Base-by-base conservation (phyloP, 2,113 vertebrate species). In the Leiothrix lutea region DNA sequence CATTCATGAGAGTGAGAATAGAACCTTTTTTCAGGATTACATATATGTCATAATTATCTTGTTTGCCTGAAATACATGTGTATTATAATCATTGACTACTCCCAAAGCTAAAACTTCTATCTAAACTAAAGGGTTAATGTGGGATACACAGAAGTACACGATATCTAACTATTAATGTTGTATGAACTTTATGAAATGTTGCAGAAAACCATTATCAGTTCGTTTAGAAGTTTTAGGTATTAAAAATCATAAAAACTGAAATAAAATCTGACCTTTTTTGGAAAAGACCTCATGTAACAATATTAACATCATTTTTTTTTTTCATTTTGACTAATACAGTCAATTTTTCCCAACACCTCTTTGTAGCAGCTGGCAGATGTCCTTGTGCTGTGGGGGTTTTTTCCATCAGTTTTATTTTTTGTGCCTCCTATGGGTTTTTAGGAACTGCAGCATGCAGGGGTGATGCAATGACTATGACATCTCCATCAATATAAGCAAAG, bases 221-320 rank as follows among this genome's bases (percentile, higher is more conserved):
- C 40, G 44, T 91, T 45, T 45, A 75, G 51, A 82, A 57, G 25
- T 28, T 84, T 90, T 75, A 61, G 7, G 5, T 38, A 58, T 79
- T 92, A 90, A 35, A 14, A 69, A 35, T 18, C 38, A 66, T 85
- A 80, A 82, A 87, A 90, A 5, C 7, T 61, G 45, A 85, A 89
- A 57, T 82, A 91, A 95, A 95, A 82, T 31, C 24, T 82, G 54
- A 75, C 26, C 20, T 45, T 89, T 94, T 58, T 56, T 40, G 42
- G 23, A 75, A 69, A 92, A 83, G 6, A 53, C 12, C 44, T 75
- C 20, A 35, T 65, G 16, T 5, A 67, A 70, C 15, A 60, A 71
- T 74, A 91, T 73, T 44, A 70, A 13, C 5, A 15, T 40, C 1
- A 3, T 2, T 3, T 2, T n/a, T 75, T 48, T 50, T 61, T 74